These are phyloP conservation scores for Pollenia griseotomentosa DNA, from an alignment of 2,888 invertebrate genomes.

Conservation along the genomic window DNA sequence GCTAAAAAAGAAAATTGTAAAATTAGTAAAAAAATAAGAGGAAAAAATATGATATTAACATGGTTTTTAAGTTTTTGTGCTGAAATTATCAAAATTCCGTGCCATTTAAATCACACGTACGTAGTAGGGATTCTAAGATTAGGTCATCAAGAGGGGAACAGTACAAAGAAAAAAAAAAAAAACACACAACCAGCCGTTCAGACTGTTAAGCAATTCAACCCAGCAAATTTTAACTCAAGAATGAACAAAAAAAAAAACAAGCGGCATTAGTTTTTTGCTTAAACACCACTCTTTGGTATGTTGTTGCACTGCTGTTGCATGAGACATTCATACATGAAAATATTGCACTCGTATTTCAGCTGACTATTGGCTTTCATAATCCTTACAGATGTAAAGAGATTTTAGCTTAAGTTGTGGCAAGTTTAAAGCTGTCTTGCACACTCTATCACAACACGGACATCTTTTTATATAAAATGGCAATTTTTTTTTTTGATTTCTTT, in stretches of 20 bases:
- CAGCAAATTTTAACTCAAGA: conserved; percentile 17
- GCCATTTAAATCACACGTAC: conserved; percentile 75
- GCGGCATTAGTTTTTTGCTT: conserved; percentile 50
- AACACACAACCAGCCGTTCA: not conserved
- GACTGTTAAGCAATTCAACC: conserved; percentile 41
- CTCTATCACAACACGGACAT: conserved; percentile 67
- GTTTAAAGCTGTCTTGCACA: conserved; percentile 3
- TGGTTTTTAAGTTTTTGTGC: conserved; percentile 58
- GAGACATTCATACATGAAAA: conserved; percentile 11
- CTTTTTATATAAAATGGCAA: conserved; percentile 23
- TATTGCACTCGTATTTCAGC: conserved; percentile 42
- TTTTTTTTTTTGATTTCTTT: conserved; percentile 1
- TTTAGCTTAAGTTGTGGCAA: conserved; percentile 31
- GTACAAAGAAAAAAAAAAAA: conserved; percentile 8
- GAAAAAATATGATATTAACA: conserved; percentile 64
- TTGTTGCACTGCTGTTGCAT: not conserved
- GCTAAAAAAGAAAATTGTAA: not conserved
- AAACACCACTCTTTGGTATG: conserved; percentile 36
- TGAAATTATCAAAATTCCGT: conserved; percentile 76
- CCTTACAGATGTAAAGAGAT: conserved; percentile 51
- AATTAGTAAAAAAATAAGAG: not conserved
- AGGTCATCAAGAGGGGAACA: conserved; percentile 52
- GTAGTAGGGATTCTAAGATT: conserved; percentile 64
- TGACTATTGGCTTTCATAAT: conserved; percentile 53
- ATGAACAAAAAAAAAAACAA: conserved; percentile 10